Evolutionary conservation across 2,113 vertebrate genomes (phyloP), one percentile per base, ranked within the genome.

Genomic region (Carassius carassius): DNA sequence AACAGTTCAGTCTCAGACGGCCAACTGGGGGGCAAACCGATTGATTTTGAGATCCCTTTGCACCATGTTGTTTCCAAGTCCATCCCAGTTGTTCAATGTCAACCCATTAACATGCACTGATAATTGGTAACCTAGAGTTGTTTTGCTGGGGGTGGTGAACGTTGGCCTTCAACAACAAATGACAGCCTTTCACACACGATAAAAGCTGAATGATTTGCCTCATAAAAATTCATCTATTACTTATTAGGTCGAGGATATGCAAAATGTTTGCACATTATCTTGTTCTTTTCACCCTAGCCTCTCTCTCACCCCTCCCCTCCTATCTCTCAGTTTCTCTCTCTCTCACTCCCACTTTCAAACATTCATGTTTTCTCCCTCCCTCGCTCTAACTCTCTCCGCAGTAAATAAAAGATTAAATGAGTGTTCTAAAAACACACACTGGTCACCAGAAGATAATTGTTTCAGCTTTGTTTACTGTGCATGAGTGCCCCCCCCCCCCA

Each of bases 401-500:
- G 94, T 94, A 94, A 95, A 94, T 95, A 94, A 94, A 94, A 95
- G 94, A 95, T 94, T 95, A 95, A 94, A 94, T 93, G 93, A 93
- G 89, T 94, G 92, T 94, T 94, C 93, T 94, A 92, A 94, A 94
- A 94, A 94, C 93, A 93, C 93, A 89, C 92, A 95, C 94, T 95
- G 94, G 94, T 94, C 93, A 95, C 94, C 93, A 95, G 94, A 94
- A 94, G 94, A 95, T 95, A 95, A 95, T 94, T 94, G 94, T 95
- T 95, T 94, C 92, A 94, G 93, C 93, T 94, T 95, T 94, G 94
- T 94, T 94, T 94, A 94, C 94, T 94, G 92, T 92, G 92, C 88
- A 89, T 92, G 90, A 94, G 92, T 92, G 92, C 94, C 88, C 88
- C 89, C 69, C 74, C 69, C 32, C 75, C 29, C 16, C 51, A 41